phyloP scores from a whole-genome alignment of 2,797 vertebrate species.

The Miichthys miiuy region DNA sequence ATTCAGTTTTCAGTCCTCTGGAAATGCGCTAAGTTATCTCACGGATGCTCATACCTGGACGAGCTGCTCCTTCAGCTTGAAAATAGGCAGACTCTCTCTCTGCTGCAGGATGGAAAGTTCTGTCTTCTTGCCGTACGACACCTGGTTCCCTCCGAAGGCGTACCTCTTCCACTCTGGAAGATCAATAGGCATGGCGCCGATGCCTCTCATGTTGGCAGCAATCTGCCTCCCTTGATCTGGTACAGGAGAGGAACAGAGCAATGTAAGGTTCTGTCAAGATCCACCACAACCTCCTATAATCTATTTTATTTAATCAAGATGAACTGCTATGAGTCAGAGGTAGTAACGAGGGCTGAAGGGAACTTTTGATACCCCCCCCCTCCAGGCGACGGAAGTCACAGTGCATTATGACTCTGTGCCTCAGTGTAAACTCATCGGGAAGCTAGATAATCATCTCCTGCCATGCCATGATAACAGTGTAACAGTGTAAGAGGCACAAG shows the following conservation, averaged over 20 bases:
- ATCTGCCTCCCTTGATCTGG: conserved; percentile 94
- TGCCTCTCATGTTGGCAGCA: conserved; percentile 95
- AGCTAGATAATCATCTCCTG: conserved; percentile 76
- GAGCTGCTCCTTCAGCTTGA: conserved; percentile 93
- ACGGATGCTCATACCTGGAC: conserved; percentile 85
- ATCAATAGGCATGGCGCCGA: conserved; percentile 94
- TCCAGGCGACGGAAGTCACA: conserved; percentile 45
- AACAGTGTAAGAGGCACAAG: conserved; percentile 41
- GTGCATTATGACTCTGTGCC: conserved; percentile 50
- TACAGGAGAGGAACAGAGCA: background rate
- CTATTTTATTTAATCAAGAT: conserved; percentile 56
- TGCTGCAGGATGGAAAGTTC: conserved; percentile 94
- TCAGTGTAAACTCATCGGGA: conserved; percentile 48
- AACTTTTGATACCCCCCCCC: conserved; percentile 31
- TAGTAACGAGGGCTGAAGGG: conserved; percentile 47
- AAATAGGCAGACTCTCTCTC: conserved; percentile 94
- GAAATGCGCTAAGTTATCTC: background rate
- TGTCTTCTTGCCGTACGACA: conserved; percentile 94
- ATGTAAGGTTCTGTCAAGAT: background rate
- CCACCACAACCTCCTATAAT: conserved; percentile 3
- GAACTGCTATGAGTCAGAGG: conserved; percentile 64
- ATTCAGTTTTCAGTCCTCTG: background rate
- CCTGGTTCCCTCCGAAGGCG: conserved; percentile 94
- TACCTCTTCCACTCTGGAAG: conserved; percentile 96
- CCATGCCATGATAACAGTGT: conserved; percentile 33